A percentile compares a stretch with the other conserved stretches of the same genome.
phyloP scores from a whole-genome alignment of 1,140 invertebrate genomes.

The Drosophila repleta region DNA sequence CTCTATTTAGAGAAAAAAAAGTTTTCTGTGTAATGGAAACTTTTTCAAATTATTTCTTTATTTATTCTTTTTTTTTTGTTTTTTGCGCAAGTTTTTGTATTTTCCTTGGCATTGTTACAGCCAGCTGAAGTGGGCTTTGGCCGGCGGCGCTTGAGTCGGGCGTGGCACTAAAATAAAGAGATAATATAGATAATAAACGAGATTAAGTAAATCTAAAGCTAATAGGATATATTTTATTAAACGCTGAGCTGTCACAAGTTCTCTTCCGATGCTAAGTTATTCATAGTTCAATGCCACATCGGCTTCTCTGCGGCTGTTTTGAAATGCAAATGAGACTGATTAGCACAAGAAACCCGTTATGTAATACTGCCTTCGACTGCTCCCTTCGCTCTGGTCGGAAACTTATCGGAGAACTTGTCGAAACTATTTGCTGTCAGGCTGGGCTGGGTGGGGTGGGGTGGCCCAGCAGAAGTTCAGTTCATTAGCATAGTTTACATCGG shows the following conservation, averaged over 20 bases:
- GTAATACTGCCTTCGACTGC: background rate
- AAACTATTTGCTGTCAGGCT: conserved; percentile 19
- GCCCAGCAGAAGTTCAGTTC: conserved; percentile 39
- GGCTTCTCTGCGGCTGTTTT: background rate
- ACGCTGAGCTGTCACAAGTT: background rate
- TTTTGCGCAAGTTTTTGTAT: conserved; percentile 21
- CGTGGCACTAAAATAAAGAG: conserved; percentile 24
- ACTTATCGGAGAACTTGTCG: conserved; percentile 6
- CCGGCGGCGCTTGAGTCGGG: background rate
- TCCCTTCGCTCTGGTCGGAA: background rate
- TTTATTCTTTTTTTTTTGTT: background rate
- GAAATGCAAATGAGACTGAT: conserved; percentile 8
- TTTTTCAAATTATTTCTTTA: conserved; percentile 28
- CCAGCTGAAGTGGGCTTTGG: conserved; percentile 12
- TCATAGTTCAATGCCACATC: background rate
- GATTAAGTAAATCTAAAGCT: background rate
- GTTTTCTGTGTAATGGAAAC: conserved; percentile 57
- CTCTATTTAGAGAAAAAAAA: conserved; percentile 50
- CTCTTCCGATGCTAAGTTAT: background rate
- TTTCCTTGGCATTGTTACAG: conserved; percentile 35
- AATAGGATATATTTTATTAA: background rate
- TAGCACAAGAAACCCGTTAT: conserved; percentile 10
- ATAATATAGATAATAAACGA: conserved; percentile 10
- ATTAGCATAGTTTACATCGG: conserved; percentile 58
- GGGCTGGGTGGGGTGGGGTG: background rate